Conservation (phyloP, 2,797 vertebrate species). For the Rhadinocentrus ornatus region DNA sequence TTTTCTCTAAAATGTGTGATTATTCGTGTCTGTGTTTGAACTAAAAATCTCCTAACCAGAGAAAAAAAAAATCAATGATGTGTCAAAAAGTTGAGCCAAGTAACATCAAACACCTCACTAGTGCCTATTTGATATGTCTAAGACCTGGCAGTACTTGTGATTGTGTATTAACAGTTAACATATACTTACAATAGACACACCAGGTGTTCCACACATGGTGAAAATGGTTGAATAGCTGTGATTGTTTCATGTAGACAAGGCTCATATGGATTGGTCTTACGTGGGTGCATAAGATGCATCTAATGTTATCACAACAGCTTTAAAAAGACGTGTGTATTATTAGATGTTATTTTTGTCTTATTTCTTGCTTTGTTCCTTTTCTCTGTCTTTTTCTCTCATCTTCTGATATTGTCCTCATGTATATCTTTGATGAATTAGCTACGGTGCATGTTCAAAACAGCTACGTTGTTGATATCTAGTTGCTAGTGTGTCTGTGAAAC, state of each 20-base stretch:
- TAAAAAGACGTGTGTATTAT: background rate
- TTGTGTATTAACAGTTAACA: background rate
- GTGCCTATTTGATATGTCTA: background rate
- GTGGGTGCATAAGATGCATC: background rate
- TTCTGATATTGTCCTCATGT: too few relatives aligned
- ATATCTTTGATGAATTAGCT: too few relatives aligned
- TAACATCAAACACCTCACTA: background rate
- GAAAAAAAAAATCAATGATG: background rate
- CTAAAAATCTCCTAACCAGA: background rate
- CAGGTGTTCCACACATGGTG: background rate
- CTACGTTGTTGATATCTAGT: too few relatives aligned
- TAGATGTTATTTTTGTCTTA: background rate
- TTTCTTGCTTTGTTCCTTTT: too few relatives aligned
- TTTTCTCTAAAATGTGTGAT: slow-evolving; percentile 1
- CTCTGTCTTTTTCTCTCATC: too few relatives aligned
- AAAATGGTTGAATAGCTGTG: background rate
- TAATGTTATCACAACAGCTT: background rate
- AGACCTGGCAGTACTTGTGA: background rate
- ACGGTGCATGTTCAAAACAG: too few relatives aligned
- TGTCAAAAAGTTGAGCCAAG: background rate
- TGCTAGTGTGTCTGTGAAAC: too few relatives aligned
- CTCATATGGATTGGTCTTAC: background rate
- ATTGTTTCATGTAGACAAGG: background rate
- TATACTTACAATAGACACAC: background rate
- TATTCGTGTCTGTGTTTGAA: background rate